A percentile compares a stretch with the other conserved stretches of the same genome.
Conservation (phyloP, 2,888 invertebrate species). For the Dryocosmus kuriphilus region DNA sequence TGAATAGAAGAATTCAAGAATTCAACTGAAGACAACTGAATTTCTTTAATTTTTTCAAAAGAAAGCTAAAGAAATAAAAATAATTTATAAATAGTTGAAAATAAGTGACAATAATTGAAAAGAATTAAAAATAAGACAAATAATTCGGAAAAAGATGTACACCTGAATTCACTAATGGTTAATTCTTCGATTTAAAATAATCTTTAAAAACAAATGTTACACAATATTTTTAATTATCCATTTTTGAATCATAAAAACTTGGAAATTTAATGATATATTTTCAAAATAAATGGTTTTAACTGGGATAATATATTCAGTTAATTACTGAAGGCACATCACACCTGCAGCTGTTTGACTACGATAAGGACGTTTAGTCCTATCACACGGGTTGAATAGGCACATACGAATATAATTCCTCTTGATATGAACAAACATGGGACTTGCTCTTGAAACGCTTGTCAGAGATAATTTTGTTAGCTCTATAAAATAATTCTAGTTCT, state of each 20-base stretch:
- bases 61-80: no score
- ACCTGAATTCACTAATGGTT: no score
- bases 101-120: no score
- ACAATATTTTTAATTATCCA: background rate
- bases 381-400: background rate
- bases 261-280: background rate
- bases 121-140: no score
- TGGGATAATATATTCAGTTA: conserved; percentile 8
- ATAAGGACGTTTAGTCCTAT: conserved; percentile 31
- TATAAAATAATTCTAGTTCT: background rate
- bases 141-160: no score
- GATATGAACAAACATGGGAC: background rate
- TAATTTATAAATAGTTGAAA: no score
- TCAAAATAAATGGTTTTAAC: background rate
- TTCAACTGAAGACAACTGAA: no score
- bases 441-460: background rate
- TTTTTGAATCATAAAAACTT: background rate
- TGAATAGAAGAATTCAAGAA: no score
- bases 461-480: background rate
- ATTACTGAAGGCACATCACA: conserved; percentile 20
- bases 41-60: no score
- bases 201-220: no score
- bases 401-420: conserved; percentile 10
- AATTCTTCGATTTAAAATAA: no score
- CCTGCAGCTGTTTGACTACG: conserved; percentile 16